Evolutionary conservation across 2,797 vertebrate species (phyloP).

Genomic region (Coregonus suidteri): DNA sequence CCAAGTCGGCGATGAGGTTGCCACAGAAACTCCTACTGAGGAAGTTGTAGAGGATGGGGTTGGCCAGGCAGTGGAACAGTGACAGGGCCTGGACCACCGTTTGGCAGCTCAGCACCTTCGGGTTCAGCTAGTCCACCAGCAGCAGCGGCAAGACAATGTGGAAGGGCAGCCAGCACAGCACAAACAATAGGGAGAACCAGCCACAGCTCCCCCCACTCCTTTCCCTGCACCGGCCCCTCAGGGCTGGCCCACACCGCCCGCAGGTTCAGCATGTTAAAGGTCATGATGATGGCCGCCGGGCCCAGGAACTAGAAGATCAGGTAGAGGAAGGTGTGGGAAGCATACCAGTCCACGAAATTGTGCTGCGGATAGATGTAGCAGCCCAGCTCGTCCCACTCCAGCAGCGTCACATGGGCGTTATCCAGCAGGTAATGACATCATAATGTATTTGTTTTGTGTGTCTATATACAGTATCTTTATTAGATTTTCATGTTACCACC

Average conservation of each 20-base stretch:
- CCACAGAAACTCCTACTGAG: constrained; percentile 73
- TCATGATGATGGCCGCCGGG: constrained; percentile 66
- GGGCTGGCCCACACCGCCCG: constrained; percentile 50
- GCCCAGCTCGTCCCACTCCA: constrained; percentile 59
- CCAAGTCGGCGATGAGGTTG: constrained; percentile 66
- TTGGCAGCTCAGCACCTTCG: constrained; percentile 64
- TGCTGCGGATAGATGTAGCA: constrained; percentile 70
- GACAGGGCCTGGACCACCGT: constrained; percentile 74
- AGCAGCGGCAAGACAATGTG: constrained; percentile 66
- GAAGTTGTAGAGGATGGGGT: constrained; percentile 80
- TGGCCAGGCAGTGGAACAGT: constrained; percentile 76
- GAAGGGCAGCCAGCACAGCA: constrained; percentile 78
- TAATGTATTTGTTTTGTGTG: no score
- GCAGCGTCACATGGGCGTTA: constrained; percentile 73
- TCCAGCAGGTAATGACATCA: constrained; percentile 67
- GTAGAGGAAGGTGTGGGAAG: constrained; percentile 58
- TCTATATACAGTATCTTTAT: no score
- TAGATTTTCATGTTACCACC: background rate
- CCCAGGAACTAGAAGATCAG: constrained; percentile 74
- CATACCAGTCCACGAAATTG: constrained; percentile 65
- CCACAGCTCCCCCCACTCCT: constrained; percentile 63
- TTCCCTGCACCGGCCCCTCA: constrained; percentile 38
- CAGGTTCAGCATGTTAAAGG: constrained; percentile 72
- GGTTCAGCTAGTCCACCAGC: constrained; percentile 53
- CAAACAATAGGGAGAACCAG: constrained; percentile 70